Evolutionary conservation across 2,888 invertebrate genomes (phyloP), one percentile per base, ranked within the genome.

Genomic region (Mellilla xanthometata): DNA sequence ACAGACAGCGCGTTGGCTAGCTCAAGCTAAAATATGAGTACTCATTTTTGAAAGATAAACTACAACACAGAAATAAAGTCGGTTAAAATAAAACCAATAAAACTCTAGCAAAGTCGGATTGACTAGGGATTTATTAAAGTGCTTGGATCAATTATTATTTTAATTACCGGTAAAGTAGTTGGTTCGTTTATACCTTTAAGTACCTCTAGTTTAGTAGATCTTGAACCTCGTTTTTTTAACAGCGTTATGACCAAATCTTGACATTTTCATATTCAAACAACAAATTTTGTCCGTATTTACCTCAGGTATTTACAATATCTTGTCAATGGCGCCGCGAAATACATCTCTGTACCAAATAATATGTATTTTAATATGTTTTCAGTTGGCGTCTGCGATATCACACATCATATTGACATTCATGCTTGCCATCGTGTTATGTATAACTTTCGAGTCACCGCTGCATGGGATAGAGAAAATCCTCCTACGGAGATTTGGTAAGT

Each of bases 371-470:
- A n/a, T n/a, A n/a, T n/a, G n/a, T 54, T 88, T 91, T 47, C 79
- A 94, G 94, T 60, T 83, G 38, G 89, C 91, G 34, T 90, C 91
- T 57, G 82, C 91, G 6, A 67, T 92, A 39, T 89, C 92, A 0
- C 93, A 94, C 60, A 63, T 92, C n/a, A 58, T 90, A 10, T 65
- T 93, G 42, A 94, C 94, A 0, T 93, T 94, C 64, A 51, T 81
- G 12, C 78, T 92, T 55, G 94, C 94, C 36, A 75, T 93, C 34
- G 38, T 94, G 26, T 69, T 94, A 30, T 94, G 94, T 53, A 76
- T 93, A 32, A 83, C 92, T 24, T 94, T 94, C 62, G 94, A 94
- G 72, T 94, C 94, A 5, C 94, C 94, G 1, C 91, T 94, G 58
- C 93, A 94, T 56, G 93, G 93, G 2, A 85, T 94, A 32, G 94